These are phyloP conservation scores for Whitmania pigra DNA, from an alignment of 1,140 invertebrate genomes.

Conservation along the genomic window DNA sequence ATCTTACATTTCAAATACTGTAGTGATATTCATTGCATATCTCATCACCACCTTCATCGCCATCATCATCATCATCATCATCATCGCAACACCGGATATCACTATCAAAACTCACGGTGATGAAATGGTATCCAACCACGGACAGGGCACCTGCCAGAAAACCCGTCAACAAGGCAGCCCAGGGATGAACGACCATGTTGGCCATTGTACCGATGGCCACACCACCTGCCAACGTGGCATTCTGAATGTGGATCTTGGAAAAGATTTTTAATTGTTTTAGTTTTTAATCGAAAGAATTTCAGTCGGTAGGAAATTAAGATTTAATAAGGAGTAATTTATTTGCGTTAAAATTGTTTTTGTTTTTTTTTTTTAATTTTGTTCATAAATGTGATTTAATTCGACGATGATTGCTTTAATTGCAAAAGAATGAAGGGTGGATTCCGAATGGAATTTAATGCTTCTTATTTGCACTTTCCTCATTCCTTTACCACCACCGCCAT, in stretches of 20 bases:
- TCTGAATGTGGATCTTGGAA: conserved; percentile 43
- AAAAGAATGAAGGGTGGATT: neutral
- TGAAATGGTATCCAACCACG: conserved; percentile 66
- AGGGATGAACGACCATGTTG: conserved; percentile 72
- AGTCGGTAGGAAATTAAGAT: neutral
- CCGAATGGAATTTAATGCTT: neutral
- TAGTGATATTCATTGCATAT: neutral
- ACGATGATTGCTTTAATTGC: neutral
- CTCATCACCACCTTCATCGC: neutral
- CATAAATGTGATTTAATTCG: neutral
- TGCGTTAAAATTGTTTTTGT: neutral
- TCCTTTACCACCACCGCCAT: neutral
- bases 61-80: conserved; percentile 13
- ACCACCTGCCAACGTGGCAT: conserved; percentile 47
- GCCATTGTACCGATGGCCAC: conserved; percentile 51
- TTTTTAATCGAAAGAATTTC: too few relatives aligned
- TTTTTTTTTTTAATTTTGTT: too few relatives aligned
- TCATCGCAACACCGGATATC: conserved; percentile 13
- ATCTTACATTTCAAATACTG: neutral
- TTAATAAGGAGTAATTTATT: neutral
- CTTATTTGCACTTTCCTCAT: neutral
- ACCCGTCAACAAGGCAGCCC: conserved; percentile 66
- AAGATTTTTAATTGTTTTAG: too few relatives aligned
- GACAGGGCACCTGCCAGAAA: conserved; percentile 65
- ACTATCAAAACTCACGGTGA: conserved; percentile 55